Evolutionary conservation across 35 echinoderm and acorn worm species (phyloP).

Genomic region (Ophiothrix spiculata): DNA sequence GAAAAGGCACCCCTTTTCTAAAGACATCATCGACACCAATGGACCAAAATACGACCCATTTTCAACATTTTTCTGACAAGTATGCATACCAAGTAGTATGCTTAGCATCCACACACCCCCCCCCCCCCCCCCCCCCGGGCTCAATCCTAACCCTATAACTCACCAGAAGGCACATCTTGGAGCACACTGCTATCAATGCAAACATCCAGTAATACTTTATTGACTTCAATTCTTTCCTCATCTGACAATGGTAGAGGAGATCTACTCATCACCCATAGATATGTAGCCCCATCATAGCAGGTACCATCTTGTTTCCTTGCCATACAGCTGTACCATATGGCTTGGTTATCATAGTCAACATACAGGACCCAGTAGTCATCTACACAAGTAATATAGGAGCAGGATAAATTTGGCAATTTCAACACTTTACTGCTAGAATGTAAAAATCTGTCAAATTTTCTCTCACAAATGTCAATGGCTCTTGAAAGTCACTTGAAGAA

Average conservation of each 20-base stretch:
- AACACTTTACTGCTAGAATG: neutral
- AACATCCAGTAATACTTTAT: neutral
- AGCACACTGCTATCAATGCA: conserved; percentile 12
- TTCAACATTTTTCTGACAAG: too few species aligned
- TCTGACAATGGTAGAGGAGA: neutral
- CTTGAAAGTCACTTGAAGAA: neutral
- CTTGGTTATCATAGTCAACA: conserved; percentile 50
- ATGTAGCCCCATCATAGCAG: conserved; percentile 15
- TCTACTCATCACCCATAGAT: conserved; percentile 40
- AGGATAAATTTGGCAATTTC: neutral
- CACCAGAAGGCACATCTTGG: conserved; percentile 17
- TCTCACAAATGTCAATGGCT: neutral
- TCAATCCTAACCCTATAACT: neutral
- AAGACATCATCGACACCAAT: too few species aligned
- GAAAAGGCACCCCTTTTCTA: too few species aligned
- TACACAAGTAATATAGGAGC: neutral
- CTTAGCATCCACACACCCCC: too few species aligned
- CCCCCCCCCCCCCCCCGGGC: too few species aligned
- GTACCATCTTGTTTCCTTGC: conserved; percentile 22
- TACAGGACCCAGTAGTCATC: conserved; percentile 56
- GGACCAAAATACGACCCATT: too few species aligned
- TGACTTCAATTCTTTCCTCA: neutral
- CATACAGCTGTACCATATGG: conserved; percentile 56
- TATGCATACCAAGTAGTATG: too few species aligned
- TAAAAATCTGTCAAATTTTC: neutral